Evolutionary conservation across 2,113 vertebrate genomes (phyloP).

Genomic region (Lycaon pictus): DNA sequence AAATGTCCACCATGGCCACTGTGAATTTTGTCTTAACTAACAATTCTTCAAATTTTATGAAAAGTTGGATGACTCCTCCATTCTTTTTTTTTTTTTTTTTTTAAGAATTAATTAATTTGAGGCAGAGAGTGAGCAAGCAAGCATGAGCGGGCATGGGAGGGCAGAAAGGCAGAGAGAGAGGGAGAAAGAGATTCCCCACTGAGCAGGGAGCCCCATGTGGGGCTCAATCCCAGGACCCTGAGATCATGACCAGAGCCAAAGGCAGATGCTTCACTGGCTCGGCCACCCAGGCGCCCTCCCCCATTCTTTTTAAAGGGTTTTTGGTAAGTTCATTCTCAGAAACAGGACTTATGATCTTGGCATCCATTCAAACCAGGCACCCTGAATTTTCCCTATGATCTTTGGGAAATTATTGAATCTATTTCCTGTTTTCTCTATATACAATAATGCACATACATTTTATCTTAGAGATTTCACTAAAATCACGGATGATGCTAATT

Average conservation of each 20-base stretch:
- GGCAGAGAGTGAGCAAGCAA: too few relatives aligned
- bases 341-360: background rate
- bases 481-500: background rate
- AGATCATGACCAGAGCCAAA: too few relatives aligned
- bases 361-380: background rate
- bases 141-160: too few relatives aligned
- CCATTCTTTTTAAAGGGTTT: background rate
- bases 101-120: too few relatives aligned
- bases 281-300: too few relatives aligned
- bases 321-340: background rate
- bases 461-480: background rate
- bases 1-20: rapidly evolving
- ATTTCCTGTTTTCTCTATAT: background rate
- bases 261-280: too few relatives aligned
- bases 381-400: background rate
- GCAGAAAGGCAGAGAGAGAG: too few relatives aligned
- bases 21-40: background rate
- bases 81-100: background rate
- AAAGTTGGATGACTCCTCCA: background rate
- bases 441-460: background rate
- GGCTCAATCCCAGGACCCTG: too few relatives aligned
- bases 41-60: background rate
- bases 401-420: background rate
- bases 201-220: too few relatives aligned
- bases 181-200: too few relatives aligned